Base-by-base conservation (phyloP, 1,140 invertebrate genomes). In the Zophobas morio region DNA sequence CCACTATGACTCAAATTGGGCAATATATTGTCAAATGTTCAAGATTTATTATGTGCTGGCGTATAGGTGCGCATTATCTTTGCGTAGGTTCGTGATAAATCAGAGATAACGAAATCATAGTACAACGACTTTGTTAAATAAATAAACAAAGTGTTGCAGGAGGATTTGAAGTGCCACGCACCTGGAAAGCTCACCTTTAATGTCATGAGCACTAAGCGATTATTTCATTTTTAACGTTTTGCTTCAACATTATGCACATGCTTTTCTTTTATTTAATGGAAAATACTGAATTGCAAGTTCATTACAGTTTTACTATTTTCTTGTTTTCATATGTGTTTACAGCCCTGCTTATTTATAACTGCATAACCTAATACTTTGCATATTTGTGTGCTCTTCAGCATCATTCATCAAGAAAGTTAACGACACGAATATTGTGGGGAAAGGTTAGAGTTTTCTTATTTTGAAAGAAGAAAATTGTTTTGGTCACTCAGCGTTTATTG, bases 41-140 rank as follows among this genome's bases (percentile, higher is more conserved):
- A 4, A 33, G 39, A 51, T 51, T 51, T 4, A 51, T 51, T 5
- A 20, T 5, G 20, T n/a, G 4, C 2, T 4, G 6, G 49, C 49
- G 2, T 5, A 2, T 5, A 6, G 42, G 49, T 51, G 49, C n/a
- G n/a, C 49, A 20, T 51, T 51, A 51, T 51, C 49, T 51, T 51
- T 20, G 49, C 49, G 49, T 51, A 51, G 49, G 49, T 51, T 51
- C 39, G 60, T 8, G 37, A 66, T 32, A 66, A 66, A 42, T 63
- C n/a, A 34, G 8, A 66, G 60, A 66, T 66, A 66, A 66, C 33
- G 60, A 66, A 66, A 37, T 51, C n/a, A 20, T 66, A 42, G 60
- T 66, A 40, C 60, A 66, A 66, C 37, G 60, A 66, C 60, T 66
- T 42, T 36, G 60, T 40, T 20, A 66, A 66, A 42, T 66, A 66